Base-by-base conservation (phyloP, 1,140 invertebrate species). In the Ceratosolen fusciceps region DNA sequence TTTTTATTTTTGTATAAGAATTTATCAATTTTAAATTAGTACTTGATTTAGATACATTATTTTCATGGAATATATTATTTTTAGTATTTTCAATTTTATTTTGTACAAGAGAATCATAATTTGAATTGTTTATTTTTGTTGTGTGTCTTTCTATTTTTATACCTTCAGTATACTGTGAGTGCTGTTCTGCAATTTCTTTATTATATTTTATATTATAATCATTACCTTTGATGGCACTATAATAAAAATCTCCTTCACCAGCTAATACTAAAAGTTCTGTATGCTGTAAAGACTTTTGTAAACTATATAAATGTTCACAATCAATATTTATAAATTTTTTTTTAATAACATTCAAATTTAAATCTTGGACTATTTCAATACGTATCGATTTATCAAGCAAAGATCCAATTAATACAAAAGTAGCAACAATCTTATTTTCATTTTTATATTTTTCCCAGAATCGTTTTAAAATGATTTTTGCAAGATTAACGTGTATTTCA, bases 281-380 rank as follows among this genome's bases (percentile, higher is more conserved):
- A 26, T 90, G 82, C 5, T 82, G 76, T 19, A 91, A 65, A 21
- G 81, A 65, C 81, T 88, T 91, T 77, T 91, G 90, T 16, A 91
- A 68, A 72, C 90, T 91, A 60, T 91, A 91, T 19, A 91, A 65
- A 67, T 91, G 90, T 75, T 90, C 81, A 0, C 87, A 90, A n/a
- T 88, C 81, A 12, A 90, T 80, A 60, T 82, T 84, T 8, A 62
- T 68, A 70, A 88, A 91, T 74, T 90, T 89, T 34, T 86, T 31
- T 82, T 84, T 87, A 2, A 84, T 84, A 7, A n/a, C 21, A 8
- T 24, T 31, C 19, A 90, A 54, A 82, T 88, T 83, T 31, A 81
- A 74, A 14, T 84, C 86, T 79, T 81, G 86, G 0, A 88, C 85
- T 39, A 91, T 84, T 84, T 90, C 87, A 19, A 91, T 82, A 26